These are phyloP conservation scores for Drosophila kanapiae DNA, from an alignment of 1,140 invertebrate genomes.

Conservation along the genomic window DNA sequence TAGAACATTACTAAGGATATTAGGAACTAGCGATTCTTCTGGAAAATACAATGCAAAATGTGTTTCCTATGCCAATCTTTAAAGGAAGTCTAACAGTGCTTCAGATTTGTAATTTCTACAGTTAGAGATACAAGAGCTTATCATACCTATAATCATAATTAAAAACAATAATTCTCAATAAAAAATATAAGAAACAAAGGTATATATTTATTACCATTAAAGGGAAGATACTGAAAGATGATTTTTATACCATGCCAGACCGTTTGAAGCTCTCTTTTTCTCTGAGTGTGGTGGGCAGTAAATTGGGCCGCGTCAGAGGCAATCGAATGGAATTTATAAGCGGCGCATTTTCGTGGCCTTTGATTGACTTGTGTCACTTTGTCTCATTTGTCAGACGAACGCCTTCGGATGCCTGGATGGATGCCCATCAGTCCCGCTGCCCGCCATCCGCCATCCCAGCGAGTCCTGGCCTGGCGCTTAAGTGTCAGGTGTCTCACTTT, in stretches of 20 bases:
- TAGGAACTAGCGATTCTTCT: no score
- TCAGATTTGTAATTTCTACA: background rate
- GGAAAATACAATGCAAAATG: no score
- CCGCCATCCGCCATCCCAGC: background rate
- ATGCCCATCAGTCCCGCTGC: constrained; percentile 6
- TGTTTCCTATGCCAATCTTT: no score
- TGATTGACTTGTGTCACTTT: constrained; percentile 85
- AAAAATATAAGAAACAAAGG: no score
- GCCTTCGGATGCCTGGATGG: constrained; percentile 34
- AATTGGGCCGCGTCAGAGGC: constrained; percentile 59
- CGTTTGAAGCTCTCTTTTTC: background rate
- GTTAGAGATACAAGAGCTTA: no score
- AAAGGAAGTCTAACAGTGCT: background rate
- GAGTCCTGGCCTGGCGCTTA: constrained; percentile 55
- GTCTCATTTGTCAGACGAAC: constrained; percentile 84
- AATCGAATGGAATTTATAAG: constrained; percentile 76
- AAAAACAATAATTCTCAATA: no score
- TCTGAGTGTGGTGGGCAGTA: constrained; percentile 46
- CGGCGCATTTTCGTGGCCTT: constrained; percentile 68
- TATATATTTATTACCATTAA: no score
- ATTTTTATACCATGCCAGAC: background rate
- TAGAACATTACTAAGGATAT: no score
- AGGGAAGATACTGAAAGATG: no score
- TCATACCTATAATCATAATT: no score
- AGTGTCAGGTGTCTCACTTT: constrained; percentile 79